These are phyloP conservation scores for Pseudois nayaur DNA, from an alignment of 2,113 vertebrate species.

Conservation along the genomic window DNA sequence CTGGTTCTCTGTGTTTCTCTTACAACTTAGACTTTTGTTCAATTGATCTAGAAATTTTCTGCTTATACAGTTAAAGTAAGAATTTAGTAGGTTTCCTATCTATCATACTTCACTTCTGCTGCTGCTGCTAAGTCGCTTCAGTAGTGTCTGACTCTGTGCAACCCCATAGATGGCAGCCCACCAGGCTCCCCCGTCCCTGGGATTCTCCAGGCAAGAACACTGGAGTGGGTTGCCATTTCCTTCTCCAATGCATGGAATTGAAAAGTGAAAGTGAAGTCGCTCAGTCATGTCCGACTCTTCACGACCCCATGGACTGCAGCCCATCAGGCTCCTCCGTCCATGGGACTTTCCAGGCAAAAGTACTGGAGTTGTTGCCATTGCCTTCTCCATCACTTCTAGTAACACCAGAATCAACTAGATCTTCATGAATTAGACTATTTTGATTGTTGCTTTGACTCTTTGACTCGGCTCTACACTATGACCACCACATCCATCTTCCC, in stretches of 20 bases:
- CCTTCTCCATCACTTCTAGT: not conserved
- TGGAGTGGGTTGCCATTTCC: no score
- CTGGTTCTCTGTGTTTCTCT: not conserved
- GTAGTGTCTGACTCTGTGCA: accelerated
- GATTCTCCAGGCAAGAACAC: no score
- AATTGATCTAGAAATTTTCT: not conserved
- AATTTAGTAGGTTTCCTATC: not conserved
- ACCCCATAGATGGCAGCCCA: no score
- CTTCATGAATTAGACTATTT: not conserved
- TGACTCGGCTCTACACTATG: not conserved
- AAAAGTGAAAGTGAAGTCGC: no score
- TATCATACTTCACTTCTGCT: not conserved
- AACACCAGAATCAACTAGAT: not conserved
- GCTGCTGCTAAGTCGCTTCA: no score
- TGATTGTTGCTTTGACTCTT: not conserved
- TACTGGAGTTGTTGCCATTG: no score
- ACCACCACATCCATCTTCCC: not conserved
- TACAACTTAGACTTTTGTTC: not conserved
- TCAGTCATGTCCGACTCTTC: no score
- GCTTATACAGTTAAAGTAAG: not conserved
- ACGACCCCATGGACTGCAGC: no score
- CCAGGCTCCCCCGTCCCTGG: no score
- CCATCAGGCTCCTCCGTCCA: no score
- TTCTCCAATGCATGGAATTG: no score
- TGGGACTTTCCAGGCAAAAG: no score